Base-by-base conservation (phyloP, 2,113 vertebrate species). In the Microcebus ravelobensis region DNA sequence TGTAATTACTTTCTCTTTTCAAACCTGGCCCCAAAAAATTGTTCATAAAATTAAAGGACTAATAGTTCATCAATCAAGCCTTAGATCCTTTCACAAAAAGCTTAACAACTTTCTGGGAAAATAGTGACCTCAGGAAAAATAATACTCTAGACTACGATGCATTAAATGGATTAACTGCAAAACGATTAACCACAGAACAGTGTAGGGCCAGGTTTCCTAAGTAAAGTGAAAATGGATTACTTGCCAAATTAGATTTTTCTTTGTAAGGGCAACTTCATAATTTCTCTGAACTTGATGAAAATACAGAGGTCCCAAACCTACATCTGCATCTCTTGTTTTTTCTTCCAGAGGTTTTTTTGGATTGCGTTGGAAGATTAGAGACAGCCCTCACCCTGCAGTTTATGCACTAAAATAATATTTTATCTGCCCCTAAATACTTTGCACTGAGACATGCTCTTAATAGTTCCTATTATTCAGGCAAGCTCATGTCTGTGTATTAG, bases 101-200 rank as follows among this genome's bases (percentile, higher is more conserved):
- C 0, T 34, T 71, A 36, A 39, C 88, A n/a, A 85, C 74, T 97
- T 94, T 94, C 82, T 82, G 93, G 74, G 74, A 81, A 93, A 95
- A 82, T 83, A 96, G 92, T 93, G 42, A 89, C 65, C 67, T 59
- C 36, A n/a, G 23, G 15, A 91, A 29, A 25, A 39, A 95, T 29
- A 68, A 65, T 15, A 77, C 15, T 90, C 29, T 42, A 4, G 70
- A 25, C 57, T 67, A 79, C 36, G 50, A 70, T 76, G 55, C 31
- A 61, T 27, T 52, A 89, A 91, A 55, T 85, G 18, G 89, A 82
- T 85, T 92, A 92, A 91, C 61, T 85, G 42, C 13, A 20, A 87
- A 93, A 80, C 21, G 11, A n/a, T 80, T 74, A 42, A 76, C 71
- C 74, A 71, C 9, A 27, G 77, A 86, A 68, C 68, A 55, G 2